These are phyloP conservation scores for Phyllostomus hastatus DNA, from an alignment of 2,113 vertebrate species.

Conservation along the genomic window DNA sequence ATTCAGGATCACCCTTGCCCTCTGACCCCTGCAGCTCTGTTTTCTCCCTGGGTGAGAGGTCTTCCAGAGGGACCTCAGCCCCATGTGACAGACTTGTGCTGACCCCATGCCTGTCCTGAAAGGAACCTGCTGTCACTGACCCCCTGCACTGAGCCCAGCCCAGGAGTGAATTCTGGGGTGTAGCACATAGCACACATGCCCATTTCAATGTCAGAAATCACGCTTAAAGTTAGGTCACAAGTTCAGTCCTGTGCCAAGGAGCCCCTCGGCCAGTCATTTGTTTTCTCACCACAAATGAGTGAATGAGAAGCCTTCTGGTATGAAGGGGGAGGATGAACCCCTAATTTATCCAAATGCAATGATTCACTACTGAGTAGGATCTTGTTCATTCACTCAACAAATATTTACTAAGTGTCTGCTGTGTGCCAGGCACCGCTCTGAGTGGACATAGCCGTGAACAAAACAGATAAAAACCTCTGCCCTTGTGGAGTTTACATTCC, in stretches of 20 bases:
- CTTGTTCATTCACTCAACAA: not conserved
- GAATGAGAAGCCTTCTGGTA: not conserved
- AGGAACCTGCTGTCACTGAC: not conserved
- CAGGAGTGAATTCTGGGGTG: not conserved
- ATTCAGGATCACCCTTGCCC: not conserved
- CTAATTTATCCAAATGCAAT: not conserved
- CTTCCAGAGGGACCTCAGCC: not conserved
- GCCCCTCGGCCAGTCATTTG: not conserved
- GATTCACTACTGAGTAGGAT: not conserved
- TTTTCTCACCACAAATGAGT: not conserved
- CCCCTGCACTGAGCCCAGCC: not conserved
- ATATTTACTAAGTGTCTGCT: not conserved
- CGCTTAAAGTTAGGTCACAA: not conserved
- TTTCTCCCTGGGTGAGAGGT: not conserved
- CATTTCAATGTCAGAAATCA: not conserved
- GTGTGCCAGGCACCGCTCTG: not conserved
- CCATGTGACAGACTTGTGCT: not conserved
- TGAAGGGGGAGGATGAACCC: not conserved
- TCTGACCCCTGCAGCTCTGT: not conserved
- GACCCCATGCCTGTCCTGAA: too few species aligned
- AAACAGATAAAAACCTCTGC: not conserved
- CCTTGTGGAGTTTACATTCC: not conserved
- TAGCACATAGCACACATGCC: accelerated
- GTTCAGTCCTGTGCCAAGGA: not conserved
- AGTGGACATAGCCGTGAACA: not conserved